Evolutionary conservation across 2,113 vertebrate species (phyloP).

Genomic region (Cairina moschata): DNA sequence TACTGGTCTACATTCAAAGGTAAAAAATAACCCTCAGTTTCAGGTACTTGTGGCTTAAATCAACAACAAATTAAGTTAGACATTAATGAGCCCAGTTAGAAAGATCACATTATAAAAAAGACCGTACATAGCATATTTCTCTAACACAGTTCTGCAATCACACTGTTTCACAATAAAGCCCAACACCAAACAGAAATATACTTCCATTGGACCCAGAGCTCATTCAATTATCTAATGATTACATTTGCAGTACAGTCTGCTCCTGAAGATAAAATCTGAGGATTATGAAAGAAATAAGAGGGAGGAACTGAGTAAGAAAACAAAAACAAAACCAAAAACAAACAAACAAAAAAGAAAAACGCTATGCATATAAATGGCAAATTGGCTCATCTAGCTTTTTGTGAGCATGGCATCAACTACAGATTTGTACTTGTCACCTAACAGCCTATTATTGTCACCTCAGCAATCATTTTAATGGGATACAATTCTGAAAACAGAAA

Average conservation of each 20-base stretch:
- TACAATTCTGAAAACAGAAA: not conserved
- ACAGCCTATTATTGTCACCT: not conserved
- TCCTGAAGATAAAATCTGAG: not conserved
- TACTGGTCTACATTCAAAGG: not conserved
- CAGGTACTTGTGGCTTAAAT: not conserved
- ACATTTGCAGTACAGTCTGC: not conserved
- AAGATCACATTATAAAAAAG: not conserved
- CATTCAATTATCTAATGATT: not conserved
- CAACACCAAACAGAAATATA: not conserved
- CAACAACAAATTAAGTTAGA: not conserved
- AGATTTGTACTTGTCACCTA: not conserved
- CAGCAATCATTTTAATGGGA: not conserved
- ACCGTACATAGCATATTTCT: not conserved
- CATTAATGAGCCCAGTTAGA: not conserved
- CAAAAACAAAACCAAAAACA: too few species aligned
- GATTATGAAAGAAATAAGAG: not conserved
- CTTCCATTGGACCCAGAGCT: not conserved
- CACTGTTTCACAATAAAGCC: not conserved
- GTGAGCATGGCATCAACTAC: not conserved
- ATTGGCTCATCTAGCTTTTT: not conserved
- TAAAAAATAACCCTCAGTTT: not conserved
- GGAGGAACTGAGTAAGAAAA: not conserved
- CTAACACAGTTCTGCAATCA: not conserved
- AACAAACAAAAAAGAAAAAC: too few species aligned
- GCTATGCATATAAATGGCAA: not conserved